These are phyloP conservation scores for Habroteleia sp. DNA, from an alignment of 2,888 invertebrate genomes.

Conservation along the genomic window DNA sequence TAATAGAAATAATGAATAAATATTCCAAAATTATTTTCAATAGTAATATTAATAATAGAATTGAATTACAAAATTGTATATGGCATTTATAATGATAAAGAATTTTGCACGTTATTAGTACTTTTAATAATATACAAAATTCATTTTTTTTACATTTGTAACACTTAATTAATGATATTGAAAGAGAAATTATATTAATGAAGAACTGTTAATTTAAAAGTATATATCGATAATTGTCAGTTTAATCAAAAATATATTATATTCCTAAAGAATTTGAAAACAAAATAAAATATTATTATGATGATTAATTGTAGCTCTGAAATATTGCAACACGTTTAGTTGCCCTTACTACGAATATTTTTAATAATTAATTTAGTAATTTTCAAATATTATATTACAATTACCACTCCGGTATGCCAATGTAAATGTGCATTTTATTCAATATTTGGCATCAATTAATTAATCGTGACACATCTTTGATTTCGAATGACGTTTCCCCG, in stretches of 20 bases:
- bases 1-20: too few species aligned
- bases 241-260: constrained; percentile 5
- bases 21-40: too few species aligned
- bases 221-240: constrained; percentile 15
- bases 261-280: background rate
- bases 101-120: background rate
- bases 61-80: too few species aligned
- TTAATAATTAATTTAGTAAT: constrained; percentile 21
- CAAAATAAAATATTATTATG: background rate
- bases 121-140: too few species aligned
- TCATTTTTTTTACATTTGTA: too few species aligned
- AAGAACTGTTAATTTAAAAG: constrained; percentile 3
- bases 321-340: constrained; percentile 11
- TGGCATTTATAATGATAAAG: background rate
- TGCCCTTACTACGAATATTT: background rate
- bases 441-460: background rate
- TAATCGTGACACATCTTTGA: constrained; percentile 56
- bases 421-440: constrained; percentile 1
- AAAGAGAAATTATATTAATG: constrained; percentile 4
- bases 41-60: too few species aligned
- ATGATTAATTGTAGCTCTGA: background rate
- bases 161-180: constrained; percentile 1
- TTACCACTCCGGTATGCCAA: constrained; percentile 7
- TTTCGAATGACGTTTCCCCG: constrained; percentile 56
- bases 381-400: constrained; percentile 23